Percentiles rank a stretch among this genome's conserved stretches.
Evolutionary conservation across 2,113 vertebrate genomes (phyloP).

Genomic region (Tychaedon coryphoeus): DNA sequence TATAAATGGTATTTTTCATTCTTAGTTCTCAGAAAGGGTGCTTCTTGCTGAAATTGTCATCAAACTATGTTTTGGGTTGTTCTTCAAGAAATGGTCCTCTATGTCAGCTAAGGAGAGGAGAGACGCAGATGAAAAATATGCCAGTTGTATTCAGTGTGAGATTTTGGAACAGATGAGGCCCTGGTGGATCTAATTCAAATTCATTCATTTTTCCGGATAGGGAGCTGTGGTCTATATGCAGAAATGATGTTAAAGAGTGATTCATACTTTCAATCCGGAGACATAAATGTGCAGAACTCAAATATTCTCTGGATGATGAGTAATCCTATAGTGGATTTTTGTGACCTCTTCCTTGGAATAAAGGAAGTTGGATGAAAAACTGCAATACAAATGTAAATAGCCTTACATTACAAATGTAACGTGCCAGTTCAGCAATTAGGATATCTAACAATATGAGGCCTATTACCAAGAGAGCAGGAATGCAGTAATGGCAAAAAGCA

Average conservation of each 20-base stretch:
- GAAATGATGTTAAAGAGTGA: not conserved
- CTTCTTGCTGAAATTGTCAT: not conserved
- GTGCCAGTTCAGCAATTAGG: not conserved
- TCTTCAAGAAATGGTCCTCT: not conserved
- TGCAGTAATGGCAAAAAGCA: not conserved
- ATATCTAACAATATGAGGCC: not conserved
- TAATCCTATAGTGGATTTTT: not conserved
- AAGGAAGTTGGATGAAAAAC: not conserved
- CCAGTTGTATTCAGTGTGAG: not conserved
- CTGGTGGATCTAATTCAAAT: not conserved
- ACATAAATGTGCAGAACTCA: not conserved
- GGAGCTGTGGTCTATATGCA: not conserved
- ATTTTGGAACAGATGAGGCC: not conserved
- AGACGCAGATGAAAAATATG: not conserved
- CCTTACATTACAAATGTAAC: not conserved
- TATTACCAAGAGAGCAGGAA: not conserved
- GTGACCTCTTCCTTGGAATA: not conserved
- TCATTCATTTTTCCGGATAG: not conserved
- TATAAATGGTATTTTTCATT: not conserved
- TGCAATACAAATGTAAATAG: not conserved
- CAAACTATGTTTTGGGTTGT: not conserved
- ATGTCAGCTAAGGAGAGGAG: not conserved
- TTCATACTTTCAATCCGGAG: not conserved
- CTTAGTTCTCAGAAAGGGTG: not conserved
- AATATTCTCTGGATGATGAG: not conserved